Base-by-base conservation (phyloP, 2,888 invertebrate genomes). In the Thereva unica region DNA sequence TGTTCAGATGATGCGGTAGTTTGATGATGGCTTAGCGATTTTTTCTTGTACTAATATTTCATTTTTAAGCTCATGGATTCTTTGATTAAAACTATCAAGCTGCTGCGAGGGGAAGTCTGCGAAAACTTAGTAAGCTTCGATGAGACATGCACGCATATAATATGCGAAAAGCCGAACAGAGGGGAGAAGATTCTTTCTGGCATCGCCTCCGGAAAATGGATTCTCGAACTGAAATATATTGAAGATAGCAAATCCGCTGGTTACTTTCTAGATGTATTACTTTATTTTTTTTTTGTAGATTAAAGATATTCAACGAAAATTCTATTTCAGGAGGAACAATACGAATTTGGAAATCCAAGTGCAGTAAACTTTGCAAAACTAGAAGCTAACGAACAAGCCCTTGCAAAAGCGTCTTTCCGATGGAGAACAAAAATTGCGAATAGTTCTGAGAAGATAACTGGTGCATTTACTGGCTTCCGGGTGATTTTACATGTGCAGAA, bases 181-280 rank as follows among this genome's bases (percentile, higher is more conserved):
- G 95, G 92, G 76, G 96, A 96, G 83, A 95, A 95, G 82, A 87
- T 92, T 81, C 82, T 97, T 37, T 89, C 91, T 0, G 89, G 90
- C 67, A 87, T 97, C 68, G 95, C 96, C 0, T 85, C 91, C 0
- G 96, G 97, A 12, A 89, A 91, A 74, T 96, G 95, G 95, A 85
- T 96, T 8, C 80, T 96, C n/a, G 91, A 92, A 73, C 85, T 88
- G 1, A 85, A 87, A 0, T 97, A 93, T 75, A 80, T 95, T 1
- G 85, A 86, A 4, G 84, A 89, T 53, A 91, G 90, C 65, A 79
- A 85, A 6, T 82, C 8, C 5, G 45, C 35, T 9, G 54, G 54
- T 8, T 37, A 9, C 2, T 64, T 64, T 44, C 38, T 64, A 8
- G 44, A 64, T 47, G 64, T 64, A 64, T 7, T 5, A 5, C 6